Conservation (phyloP, 2,113 vertebrate species). For the Scalopus aquaticus region DNA sequence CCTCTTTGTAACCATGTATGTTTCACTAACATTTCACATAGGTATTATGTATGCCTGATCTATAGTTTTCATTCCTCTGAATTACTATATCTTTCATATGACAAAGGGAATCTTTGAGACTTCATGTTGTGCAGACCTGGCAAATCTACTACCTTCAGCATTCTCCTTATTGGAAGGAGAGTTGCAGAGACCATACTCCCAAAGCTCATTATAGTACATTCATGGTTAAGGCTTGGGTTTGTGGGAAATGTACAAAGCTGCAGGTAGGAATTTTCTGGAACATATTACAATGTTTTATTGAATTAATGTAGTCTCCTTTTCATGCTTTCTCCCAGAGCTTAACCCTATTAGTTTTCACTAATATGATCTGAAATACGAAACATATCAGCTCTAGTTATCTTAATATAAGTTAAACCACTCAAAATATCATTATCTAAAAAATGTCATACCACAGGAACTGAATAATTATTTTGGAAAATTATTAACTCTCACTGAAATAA, state of each 20-base stretch:
- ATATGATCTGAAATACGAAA: conserved; percentile 65
- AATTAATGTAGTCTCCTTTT: conserved; percentile 40
- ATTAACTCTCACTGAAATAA: neutral
- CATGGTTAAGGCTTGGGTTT: neutral
- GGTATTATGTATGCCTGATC: neutral
- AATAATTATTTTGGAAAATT: neutral
- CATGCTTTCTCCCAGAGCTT: neutral
- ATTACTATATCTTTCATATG: neutral
- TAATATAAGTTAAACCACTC: conserved; percentile 59
- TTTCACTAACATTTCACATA: neutral
- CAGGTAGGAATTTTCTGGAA: conserved; percentile 54
- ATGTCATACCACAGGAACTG: neutral
- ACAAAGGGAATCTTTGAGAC: neutral
- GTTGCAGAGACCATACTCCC: neutral
- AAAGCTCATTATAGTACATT: conserved; percentile 47
- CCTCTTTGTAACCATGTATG: neutral
- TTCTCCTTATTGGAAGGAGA: neutral
- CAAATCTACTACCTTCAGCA: neutral
- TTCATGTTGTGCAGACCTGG: neutral
- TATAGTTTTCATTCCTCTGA: neutral
- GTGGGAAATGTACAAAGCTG: neutral
- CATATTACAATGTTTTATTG: conserved; percentile 40
- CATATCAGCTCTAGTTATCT: conserved; percentile 24
- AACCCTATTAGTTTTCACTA: conserved; percentile 67
- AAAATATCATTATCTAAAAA: conserved; percentile 58